Evolutionary conservation across 2,797 vertebrate genomes (phyloP).

Genomic region (Typhlichthys subterraneus): DNA sequence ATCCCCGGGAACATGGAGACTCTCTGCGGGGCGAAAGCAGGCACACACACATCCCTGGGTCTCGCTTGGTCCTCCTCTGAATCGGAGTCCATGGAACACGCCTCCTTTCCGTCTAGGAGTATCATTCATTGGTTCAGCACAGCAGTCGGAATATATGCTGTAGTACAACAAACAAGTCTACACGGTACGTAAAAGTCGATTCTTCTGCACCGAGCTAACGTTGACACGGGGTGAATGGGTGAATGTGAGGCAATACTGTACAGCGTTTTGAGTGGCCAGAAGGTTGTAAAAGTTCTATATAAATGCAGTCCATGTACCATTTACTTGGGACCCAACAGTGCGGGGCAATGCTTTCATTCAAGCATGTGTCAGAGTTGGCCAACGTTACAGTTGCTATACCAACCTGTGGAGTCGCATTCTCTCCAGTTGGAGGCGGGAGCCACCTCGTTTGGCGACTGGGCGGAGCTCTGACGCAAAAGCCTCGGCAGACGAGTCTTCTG

Average conservation of each 20-base stretch:
- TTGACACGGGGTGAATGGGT: too few relatives aligned
- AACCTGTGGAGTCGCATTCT: conserved; percentile 84
- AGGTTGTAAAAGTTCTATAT: too few relatives aligned
- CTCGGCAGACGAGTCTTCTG: conserved; percentile 76
- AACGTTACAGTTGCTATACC: conserved; percentile 3
- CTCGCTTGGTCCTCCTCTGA: conserved; percentile 63
- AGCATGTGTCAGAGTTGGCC: conserved; percentile 1
- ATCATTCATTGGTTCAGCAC: not conserved
- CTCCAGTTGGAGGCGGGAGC: conserved; percentile 70
- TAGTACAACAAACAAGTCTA: not conserved
- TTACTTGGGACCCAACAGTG: too few relatives aligned
- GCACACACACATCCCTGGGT: conserved; percentile 22
- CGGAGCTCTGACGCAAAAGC: conserved; percentile 49
- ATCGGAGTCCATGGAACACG: conserved; percentile 35
- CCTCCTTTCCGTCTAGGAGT: conserved; percentile 37
- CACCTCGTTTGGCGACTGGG: not conserved
- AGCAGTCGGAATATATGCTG: conserved; percentile 3
- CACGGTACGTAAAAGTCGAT: too few relatives aligned
- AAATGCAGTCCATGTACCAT: too few relatives aligned
- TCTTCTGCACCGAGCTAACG: too few relatives aligned
- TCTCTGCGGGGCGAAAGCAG: conserved; percentile 67
- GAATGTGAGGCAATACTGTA: too few relatives aligned
- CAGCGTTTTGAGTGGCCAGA: too few relatives aligned
- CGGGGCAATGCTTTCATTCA: not conserved
- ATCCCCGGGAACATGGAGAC: conserved; percentile 83